phyloP scores from a whole-genome alignment of 2,888 invertebrate genomes.

The Thera obeliscata region DNA sequence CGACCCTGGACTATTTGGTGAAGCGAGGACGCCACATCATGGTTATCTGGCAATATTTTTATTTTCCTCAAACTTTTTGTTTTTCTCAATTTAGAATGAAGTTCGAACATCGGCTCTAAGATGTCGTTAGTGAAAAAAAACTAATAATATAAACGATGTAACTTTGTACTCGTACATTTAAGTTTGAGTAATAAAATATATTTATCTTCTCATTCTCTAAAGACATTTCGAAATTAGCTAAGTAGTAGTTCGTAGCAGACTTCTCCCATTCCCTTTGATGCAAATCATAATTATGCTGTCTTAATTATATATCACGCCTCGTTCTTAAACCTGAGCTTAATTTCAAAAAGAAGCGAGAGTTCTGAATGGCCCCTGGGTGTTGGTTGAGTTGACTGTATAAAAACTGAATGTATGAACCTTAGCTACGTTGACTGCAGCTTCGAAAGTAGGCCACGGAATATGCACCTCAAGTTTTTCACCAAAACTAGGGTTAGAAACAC shows the following conservation, averaged over 20 bases:
- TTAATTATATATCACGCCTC: slow-evolving; percentile 13
- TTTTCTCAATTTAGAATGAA: not conserved
- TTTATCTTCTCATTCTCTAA: not conserved
- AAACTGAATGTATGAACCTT: slow-evolving; percentile 55
- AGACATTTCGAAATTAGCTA: slow-evolving; percentile 2
- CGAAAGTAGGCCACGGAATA: slow-evolving; percentile 64
- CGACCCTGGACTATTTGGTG: slow-evolving; percentile 41
- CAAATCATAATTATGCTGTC: slow-evolving; percentile 18
- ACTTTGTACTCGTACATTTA: too few relatives aligned
- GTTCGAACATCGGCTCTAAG: not conserved
- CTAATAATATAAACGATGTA: too few relatives aligned
- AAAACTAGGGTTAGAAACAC: slow-evolving; percentile 38
- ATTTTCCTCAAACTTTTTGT: slow-evolving; percentile 17
- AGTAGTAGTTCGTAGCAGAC: not conserved
- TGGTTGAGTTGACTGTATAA: slow-evolving; percentile 44
- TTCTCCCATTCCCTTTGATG: slow-evolving; percentile 13
- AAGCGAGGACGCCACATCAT: slow-evolving; percentile 37
- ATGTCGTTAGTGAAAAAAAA: too few relatives aligned
- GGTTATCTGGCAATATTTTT: slow-evolving; percentile 21
- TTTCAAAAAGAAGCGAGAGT: slow-evolving; percentile 14
- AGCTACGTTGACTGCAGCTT: slow-evolving; percentile 60
- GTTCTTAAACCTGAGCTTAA: slow-evolving; percentile 18
- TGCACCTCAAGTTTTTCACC: slow-evolving; percentile 46
- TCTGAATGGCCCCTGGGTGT: slow-evolving; percentile 16
- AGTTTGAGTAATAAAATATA: too few relatives aligned